Evolutionary conservation across 2,113 vertebrate genomes (phyloP), one percentile per base, ranked within the genome.

Genomic region (Oncorhynchus nerka): DNA sequence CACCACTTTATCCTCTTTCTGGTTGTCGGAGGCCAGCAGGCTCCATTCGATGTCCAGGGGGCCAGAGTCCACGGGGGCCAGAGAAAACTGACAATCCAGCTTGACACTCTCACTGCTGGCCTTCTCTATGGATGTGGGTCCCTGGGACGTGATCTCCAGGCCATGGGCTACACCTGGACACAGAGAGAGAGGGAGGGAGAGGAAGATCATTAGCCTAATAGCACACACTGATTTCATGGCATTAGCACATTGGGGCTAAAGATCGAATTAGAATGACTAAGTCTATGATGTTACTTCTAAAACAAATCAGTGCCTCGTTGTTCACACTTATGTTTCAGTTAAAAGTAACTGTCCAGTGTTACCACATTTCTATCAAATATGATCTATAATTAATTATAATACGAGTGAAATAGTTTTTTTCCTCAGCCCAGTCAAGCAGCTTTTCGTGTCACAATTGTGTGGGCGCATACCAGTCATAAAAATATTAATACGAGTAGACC

Each of bases 31-130:
- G 0, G 94, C 79, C 68, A 92, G 55, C 61, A 93, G 81, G 79
- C 84, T 94, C 94, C 94, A 94, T 78, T 94, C 94, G 11, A 94
- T 93, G 75, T 94, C 94, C 76, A 94, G 87, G 0, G 93, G 93
- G 39, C 93, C 93, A 4, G 84, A 77, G 66, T 94, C 94, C n/a
- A 69, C 81, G 1, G 89, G 0, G 34, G 57, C 85, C 74, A 94
- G 79, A 22, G 55, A 68, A 70, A 94, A 94, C 82, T 85, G 86
- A 75, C 93, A 94, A 28, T 91, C 92, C 79, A 94, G 84, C 79
- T 90, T 92, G 64, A 91, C 92, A 9, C 75, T 92, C 84, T 92
- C 84, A 15, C 92, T 91, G 5, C 92, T 94, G 82, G 93, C 93
- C 77, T 85, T 92, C 81, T 94, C 92, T 15, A 93, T 78, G 20